phyloP scores from a whole-genome alignment of 2,797 vertebrate species.

The Falco cherrug region DNA sequence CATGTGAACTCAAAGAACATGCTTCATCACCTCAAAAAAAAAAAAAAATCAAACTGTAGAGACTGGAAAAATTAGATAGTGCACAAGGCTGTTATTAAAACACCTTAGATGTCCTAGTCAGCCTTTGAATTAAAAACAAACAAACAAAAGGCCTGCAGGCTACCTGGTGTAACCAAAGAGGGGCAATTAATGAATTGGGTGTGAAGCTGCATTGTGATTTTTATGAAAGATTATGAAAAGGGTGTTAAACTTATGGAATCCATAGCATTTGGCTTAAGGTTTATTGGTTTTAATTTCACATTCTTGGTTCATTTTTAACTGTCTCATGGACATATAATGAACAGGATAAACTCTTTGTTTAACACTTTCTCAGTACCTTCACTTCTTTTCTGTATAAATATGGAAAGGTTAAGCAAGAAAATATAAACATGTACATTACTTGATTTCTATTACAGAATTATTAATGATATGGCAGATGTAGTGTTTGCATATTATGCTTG shows the following conservation, averaged over 20 bases:
- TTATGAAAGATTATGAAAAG: background rate
- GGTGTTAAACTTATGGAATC: background rate
- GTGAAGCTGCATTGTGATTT: slow-evolving; percentile 6
- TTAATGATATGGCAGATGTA: background rate
- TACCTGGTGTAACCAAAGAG: background rate
- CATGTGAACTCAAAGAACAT: background rate
- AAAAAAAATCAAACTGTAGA: background rate
- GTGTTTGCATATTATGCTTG: background rate
- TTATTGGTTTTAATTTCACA: slow-evolving; percentile 20
- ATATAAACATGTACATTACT: background rate
- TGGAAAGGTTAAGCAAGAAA: background rate
- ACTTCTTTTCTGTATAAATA: background rate
- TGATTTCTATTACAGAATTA: slow-evolving; percentile 5
- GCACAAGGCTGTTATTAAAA: background rate
- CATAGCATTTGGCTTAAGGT: background rate
- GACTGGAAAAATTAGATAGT: background rate
- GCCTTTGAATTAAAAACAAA: slow-evolving; percentile 5
- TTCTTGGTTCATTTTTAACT: background rate
- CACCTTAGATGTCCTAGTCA: background rate
- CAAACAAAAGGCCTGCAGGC: background rate
- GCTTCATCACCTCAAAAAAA: background rate
- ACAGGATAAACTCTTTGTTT: background rate
- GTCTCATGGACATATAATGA: background rate
- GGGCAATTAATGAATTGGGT: background rate
- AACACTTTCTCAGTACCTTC: background rate